Conservation (phyloP, 35 echinoderm and acorn worm species). For the Ptychodera flava region DNA sequence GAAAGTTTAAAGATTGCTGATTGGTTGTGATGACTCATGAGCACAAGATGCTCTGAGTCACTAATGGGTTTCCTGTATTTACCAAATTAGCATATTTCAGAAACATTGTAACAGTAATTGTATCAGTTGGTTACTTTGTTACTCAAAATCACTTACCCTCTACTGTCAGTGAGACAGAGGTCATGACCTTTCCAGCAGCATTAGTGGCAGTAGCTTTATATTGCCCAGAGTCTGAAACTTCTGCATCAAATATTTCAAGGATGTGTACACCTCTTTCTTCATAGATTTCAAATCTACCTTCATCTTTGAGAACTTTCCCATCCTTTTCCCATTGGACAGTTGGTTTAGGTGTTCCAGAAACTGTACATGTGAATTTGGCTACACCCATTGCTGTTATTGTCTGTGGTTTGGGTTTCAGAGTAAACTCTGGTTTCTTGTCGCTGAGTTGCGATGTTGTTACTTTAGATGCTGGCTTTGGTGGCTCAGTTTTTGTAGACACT, state of each 20-base stretch:
- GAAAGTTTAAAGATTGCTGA: too few relatives aligned
- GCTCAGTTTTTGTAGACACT: background rate
- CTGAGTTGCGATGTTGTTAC: too few relatives aligned
- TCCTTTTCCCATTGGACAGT: conserved; percentile 5
- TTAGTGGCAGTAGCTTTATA: background rate
- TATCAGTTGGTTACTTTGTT: too few relatives aligned
- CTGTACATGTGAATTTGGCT: conserved; percentile 5
- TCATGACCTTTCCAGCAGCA: background rate
- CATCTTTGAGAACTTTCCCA: background rate
- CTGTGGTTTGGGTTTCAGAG: conserved; percentile 17
- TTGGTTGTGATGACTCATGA: too few relatives aligned
- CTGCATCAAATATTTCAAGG: background rate
- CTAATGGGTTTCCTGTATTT: too few relatives aligned
- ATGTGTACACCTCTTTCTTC: conserved; percentile 2
- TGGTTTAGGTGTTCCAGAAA: conserved; percentile 17
- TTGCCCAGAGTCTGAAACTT: background rate
- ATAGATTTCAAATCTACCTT: background rate
- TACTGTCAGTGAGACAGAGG: background rate
- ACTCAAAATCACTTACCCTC: conserved; percentile 16
- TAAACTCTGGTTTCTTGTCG: conserved; percentile 25
- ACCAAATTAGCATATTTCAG: too few relatives aligned
- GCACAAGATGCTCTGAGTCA: too few relatives aligned
- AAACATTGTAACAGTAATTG: too few relatives aligned
- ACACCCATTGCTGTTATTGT: conserved; percentile 13
- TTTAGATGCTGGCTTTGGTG: background rate